A percentile compares a stretch with the other conserved stretches of the same genome.
Evolutionary conservation across 2,797 vertebrate genomes (phyloP).

Genomic region (Neosalanx taihuensis): DNA sequence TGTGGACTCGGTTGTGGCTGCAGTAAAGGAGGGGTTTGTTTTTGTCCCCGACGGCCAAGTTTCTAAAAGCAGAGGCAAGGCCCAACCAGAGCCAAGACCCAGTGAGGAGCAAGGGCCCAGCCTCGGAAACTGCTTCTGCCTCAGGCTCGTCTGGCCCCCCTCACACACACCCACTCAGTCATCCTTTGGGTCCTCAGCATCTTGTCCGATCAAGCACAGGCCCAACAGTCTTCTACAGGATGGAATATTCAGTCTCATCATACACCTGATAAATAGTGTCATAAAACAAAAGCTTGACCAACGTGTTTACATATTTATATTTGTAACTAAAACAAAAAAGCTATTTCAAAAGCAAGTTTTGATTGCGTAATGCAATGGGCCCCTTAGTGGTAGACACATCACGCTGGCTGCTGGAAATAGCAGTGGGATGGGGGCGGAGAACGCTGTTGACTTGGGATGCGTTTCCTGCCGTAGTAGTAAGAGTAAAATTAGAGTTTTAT

Average conservation of each 20-base stretch:
- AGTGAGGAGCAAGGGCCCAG: slow-evolving; percentile 58
- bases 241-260: too few relatives aligned
- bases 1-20: slow-evolving; percentile 68
- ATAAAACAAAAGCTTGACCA: not conserved
- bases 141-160: slow-evolving; percentile 74
- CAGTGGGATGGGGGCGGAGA: slow-evolving; percentile 25
- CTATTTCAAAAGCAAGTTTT: not conserved
- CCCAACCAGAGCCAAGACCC: slow-evolving; percentile 57
- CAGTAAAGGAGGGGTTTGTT: slow-evolving; percentile 41
- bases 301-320: not conserved
- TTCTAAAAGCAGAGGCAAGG: slow-evolving; percentile 71
- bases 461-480: slow-evolving; percentile 74
- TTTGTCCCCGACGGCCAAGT: slow-evolving; percentile 66
- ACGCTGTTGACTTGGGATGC: slow-evolving; percentile 76
- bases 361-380: slow-evolving; percentile 6
- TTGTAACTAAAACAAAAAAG: not conserved
- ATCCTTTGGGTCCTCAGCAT: not conserved
- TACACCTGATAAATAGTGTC: too few relatives aligned
- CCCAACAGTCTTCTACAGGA: slow-evolving; percentile 59
- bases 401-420: slow-evolving; percentile 36
- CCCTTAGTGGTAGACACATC: slow-evolving; percentile 43
- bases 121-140: slow-evolving; percentile 75
- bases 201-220: not conserved
- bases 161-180: slow-evolving; percentile 13
- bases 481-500: slow-evolving; percentile 67